Evolutionary conservation across 2,113 vertebrate species (phyloP), one percentile per base, ranked within the genome.

Genomic region (Petrocephalus zakoni): DNA sequence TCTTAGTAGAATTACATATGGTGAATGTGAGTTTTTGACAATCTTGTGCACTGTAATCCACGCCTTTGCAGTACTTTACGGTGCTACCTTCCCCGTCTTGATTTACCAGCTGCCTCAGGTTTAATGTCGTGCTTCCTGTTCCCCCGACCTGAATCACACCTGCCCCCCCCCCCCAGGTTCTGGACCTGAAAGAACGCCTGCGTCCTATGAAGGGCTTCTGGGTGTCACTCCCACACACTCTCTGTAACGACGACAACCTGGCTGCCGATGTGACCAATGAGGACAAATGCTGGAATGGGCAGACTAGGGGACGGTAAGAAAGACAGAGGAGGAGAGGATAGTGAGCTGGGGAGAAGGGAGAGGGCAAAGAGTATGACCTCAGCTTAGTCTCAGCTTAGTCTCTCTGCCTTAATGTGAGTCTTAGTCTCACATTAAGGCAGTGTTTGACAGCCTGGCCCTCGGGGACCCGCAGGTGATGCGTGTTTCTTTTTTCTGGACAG

Each of bases 241-340:
- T 97, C 93, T 98, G 97, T 90, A 96, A 95, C 0, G 96, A 97
- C 78, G 94, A 96, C 46, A 96, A 94, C 89, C 94, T 96, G 93
- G 95, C 97, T 0, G 94, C 95, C 0, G 97, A 97, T 88, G 91
- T 96, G 92, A 95, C 96, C 22, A 96, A 96, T 84, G 96, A 97
- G 87, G 95, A 96, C 5, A 95, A 95, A 90, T 97, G 97, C 95
- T 98, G 97, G 97, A 98, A 97, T 0, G 97, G 97, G 87, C 95
- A 93, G 91, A 93, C 91, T 49, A 92, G 90, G 25, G 92, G 95
- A 91, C 94, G 95, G 94, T 95, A 90, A 92, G 94, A 46, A 51
- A 55, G 10, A 11, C 4, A 1, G 19, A 0, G 8, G 0, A 5
- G 1, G 21, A 19, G 89, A 90, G 9, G 2, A 37, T 47, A 11